phyloP scores from a whole-genome alignment of 2,113 vertebrate species.

The Caranx melampygus region DNA sequence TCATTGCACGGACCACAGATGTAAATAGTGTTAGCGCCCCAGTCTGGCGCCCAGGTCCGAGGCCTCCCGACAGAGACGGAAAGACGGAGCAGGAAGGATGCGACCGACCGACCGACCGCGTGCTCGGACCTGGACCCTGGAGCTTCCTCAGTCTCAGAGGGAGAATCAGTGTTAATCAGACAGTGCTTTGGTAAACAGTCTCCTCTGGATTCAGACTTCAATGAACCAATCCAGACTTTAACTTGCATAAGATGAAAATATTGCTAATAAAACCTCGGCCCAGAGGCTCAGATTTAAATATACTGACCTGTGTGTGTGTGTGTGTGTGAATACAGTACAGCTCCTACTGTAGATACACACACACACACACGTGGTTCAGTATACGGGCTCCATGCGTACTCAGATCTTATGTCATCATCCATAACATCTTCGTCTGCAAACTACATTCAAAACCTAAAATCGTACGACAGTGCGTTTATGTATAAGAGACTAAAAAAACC shows the following conservation, averaged over 20 bases:
- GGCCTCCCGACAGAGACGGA: constrained; percentile 4
- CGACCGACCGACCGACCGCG: too few species aligned
- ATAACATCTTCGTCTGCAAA: constrained; percentile 34
- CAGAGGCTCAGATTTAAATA: neutral
- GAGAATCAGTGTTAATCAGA: constrained; percentile 43
- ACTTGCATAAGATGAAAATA: constrained; percentile 43
- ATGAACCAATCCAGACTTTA: constrained; percentile 10
- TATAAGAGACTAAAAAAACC: constrained; percentile 19
- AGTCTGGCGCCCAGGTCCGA: neutral
- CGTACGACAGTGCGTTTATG: constrained; percentile 37
- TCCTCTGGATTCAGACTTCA: constrained; percentile 6
- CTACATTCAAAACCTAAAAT: constrained; percentile 59
- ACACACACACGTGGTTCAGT: neutral
- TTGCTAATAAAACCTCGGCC: constrained; percentile 39
- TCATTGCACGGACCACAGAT: constrained; percentile 28
- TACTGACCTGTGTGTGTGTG: neutral
- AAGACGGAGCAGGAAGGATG: neutral
- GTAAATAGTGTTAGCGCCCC: neutral
- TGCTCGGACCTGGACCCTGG: neutral
- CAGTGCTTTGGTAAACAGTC: constrained; percentile 74
- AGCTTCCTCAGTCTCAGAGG: constrained; percentile 4
- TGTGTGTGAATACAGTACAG: constrained; percentile 23
- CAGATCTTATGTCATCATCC: neutral
- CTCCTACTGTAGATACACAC: constrained; percentile 3
- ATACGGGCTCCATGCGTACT: neutral